Conservation (phyloP, 2,113 vertebrate genomes). For the Dasyurus viverrinus region DNA sequence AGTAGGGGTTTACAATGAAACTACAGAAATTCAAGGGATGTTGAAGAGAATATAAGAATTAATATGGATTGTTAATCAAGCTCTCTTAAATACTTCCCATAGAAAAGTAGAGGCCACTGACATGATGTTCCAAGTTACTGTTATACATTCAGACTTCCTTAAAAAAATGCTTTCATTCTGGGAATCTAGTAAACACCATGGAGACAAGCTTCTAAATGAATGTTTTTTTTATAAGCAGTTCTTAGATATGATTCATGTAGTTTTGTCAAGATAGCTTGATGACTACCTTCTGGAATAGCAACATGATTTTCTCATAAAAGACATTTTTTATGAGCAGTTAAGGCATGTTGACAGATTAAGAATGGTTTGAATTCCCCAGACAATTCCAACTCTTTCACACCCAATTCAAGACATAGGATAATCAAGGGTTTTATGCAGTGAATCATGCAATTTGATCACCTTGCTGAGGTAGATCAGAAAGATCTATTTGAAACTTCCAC, state of each 20-base stretch:
- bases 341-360: neutral
- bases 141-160: neutral
- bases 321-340: constrained; percentile 1
- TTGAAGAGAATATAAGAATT: neutral
- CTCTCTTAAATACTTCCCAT: neutral
- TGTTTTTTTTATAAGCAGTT: neutral
- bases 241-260: neutral
- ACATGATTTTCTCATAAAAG: neutral
- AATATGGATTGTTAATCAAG: neutral
- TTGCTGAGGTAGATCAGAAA: neutral
- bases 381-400: neutral
- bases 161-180: neutral
- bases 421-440: neutral
- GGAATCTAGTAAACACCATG: neutral
- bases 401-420: neutral
- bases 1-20: neutral
- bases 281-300: neutral
- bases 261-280: neutral
- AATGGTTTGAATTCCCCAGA: neutral
- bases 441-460: neutral
- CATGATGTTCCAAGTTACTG: neutral
- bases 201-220: neutral
- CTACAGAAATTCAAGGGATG: neutral
- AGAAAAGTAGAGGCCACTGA: neutral
- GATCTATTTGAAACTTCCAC: neutral